Percentiles rank a stretch among this genome's conserved stretches.
Evolutionary conservation across 2,797 vertebrate species (phyloP).

Genomic region (Pangasius larnaudii): DNA sequence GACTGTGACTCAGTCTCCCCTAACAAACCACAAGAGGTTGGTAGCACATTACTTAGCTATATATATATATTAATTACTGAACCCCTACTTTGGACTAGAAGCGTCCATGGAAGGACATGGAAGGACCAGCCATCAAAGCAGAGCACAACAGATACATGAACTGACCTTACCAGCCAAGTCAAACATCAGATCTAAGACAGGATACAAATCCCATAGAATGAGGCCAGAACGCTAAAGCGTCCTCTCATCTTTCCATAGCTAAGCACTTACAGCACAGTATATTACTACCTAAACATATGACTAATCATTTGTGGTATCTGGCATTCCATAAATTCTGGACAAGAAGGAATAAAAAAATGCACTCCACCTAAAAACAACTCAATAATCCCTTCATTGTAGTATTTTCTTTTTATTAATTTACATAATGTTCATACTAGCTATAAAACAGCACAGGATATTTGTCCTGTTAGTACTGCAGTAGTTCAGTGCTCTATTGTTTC

Average conservation of each 20-base stretch:
- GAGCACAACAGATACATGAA: neutral
- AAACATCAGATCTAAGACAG: constrained; percentile 38
- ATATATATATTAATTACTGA: neutral
- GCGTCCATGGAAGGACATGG: too few relatives aligned
- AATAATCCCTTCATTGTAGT: neutral
- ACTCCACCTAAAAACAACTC: neutral
- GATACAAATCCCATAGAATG: constrained; percentile 26
- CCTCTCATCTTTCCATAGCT: constrained; percentile 14
- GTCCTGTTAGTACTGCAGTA: neutral
- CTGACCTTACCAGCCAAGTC: constrained; percentile 28
- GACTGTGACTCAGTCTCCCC: neutral
- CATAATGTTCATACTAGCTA: neutral
- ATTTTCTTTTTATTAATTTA: neutral
- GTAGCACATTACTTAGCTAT: neutral
- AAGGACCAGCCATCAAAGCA: neutral
- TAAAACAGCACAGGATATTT: neutral
- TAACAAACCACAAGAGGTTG: neutral
- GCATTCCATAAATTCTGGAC: neutral
- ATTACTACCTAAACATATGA: constrained; percentile 1
- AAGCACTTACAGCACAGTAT: constrained; percentile 3
- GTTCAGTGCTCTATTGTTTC: neutral
- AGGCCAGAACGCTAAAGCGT: neutral
- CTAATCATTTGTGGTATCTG: neutral
- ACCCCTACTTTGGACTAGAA: neutral
- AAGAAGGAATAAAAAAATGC: neutral